These are phyloP conservation scores for Ochropacha duplaris DNA, from an alignment of 2,888 invertebrate species.

Conservation along the genomic window DNA sequence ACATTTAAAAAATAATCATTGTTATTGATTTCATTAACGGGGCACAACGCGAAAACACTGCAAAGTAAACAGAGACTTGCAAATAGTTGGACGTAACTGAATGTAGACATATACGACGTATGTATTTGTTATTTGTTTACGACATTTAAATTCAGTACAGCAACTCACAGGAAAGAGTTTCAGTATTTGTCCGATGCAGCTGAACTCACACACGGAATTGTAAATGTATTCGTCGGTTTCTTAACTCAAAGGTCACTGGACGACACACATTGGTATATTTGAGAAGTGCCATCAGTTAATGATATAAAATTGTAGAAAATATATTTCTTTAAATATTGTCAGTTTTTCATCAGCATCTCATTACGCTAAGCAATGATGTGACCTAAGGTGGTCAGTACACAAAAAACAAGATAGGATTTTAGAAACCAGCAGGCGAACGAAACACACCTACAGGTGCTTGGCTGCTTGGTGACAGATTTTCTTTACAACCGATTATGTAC, in stretches of 20 bases:
- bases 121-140: conserved; percentile 55
- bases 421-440: too few species aligned
- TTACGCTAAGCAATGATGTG: too few species aligned
- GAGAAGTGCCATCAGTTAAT: neutral
- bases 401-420: too few species aligned
- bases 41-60: conserved; percentile 24
- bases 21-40: conserved; percentile 28
- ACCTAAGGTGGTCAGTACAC: too few species aligned
- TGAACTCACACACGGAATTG: conserved; percentile 74
- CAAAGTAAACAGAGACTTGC: conserved; percentile 32
- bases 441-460: too few species aligned
- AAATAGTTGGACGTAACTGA: conserved; percentile 33
- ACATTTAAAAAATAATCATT: neutral
- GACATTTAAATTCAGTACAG: conserved; percentile 62
- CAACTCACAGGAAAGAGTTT: conserved; percentile 69
- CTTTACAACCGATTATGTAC: too few species aligned
- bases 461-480: too few species aligned
- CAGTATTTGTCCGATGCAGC: conserved; percentile 73
- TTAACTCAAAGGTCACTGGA: conserved; percentile 44
- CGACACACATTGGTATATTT: conserved; percentile 17
- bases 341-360: too few species aligned
- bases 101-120: conserved; percentile 33
- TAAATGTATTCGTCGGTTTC: conserved; percentile 73
- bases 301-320: neutral
- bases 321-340: neutral